Conservation (phyloP, 2,797 vertebrate genomes). For the Potorous gilbertii region DNA sequence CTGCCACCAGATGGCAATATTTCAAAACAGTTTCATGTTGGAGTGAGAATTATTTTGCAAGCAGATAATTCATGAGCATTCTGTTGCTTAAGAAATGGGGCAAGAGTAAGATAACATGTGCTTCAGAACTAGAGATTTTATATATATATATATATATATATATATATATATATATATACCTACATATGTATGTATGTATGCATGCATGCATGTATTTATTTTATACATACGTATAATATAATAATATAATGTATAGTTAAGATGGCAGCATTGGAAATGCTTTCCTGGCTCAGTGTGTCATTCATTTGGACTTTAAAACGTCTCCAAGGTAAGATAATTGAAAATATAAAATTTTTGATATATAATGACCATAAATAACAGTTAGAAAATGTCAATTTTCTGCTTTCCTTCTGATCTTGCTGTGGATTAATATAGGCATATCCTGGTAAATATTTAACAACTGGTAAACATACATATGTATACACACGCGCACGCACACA, state of each 20-base stretch:
- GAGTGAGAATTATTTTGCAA: background rate
- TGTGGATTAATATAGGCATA: background rate
- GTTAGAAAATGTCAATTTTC: background rate
- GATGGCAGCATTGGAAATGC: background rate
- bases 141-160: background rate
- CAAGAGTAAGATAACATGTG: background rate
- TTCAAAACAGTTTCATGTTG: conserved; percentile 23
- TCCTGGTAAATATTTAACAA: background rate
- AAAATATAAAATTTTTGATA: background rate
- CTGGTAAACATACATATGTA: background rate
- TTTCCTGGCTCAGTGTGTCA: background rate
- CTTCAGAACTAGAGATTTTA: background rate
- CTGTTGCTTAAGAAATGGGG: background rate
- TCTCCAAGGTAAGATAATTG: background rate
- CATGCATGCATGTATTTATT: no score
- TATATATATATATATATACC: background rate
- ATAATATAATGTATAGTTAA: background rate
- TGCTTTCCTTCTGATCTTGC: background rate
- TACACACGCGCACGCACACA: background rate
- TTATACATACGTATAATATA: background rate
- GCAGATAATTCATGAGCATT: background rate
- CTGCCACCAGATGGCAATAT: conserved; percentile 18
- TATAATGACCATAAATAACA: background rate
- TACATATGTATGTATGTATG: no score
- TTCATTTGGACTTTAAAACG: background rate